phyloP scores from a whole-genome alignment of 2,113 vertebrate species.

The Ictalurus furcatus region DNA sequence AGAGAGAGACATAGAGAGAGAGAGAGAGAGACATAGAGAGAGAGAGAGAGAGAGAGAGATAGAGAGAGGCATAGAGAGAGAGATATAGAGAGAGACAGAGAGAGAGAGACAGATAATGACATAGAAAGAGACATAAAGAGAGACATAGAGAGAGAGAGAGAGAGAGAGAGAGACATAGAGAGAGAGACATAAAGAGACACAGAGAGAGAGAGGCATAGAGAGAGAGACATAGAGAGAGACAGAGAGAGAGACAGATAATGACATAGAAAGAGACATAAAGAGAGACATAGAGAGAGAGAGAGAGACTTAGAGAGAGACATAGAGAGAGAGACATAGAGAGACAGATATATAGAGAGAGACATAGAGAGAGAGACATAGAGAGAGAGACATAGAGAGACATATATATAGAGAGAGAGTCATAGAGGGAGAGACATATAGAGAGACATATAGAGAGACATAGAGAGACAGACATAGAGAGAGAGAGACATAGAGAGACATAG shows the following conservation, averaged over 20 bases:
- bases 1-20: too few species aligned
- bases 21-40: too few species aligned
- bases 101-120: slow-evolving; percentile 21
- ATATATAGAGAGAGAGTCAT: slow-evolving; percentile 30
- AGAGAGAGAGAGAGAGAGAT: too few species aligned
- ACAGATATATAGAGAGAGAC: neutral
- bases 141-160: slow-evolving; percentile 17
- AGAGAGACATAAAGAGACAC: slow-evolving; percentile 28
- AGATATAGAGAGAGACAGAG: neutral
- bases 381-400: neutral
- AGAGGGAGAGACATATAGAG: slow-evolving; percentile 13
- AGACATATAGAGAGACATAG: slow-evolving; percentile 7
- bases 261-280: too few species aligned
- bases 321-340: too few species aligned
- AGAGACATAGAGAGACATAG: slow-evolving; percentile 41
- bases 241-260: too few species aligned
- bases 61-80: neutral
- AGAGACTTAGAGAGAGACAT: too few species aligned
- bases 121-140: slow-evolving; percentile 14
- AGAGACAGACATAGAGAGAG: neutral
- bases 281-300: neutral
- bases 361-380: neutral
- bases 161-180: slow-evolving; percentile 9
- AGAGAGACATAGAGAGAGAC: too few species aligned
- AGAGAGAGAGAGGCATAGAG: neutral